Evolutionary conservation across 2,888 invertebrate genomes (phyloP).

Genomic region (Ectemnius lituratus): DNA sequence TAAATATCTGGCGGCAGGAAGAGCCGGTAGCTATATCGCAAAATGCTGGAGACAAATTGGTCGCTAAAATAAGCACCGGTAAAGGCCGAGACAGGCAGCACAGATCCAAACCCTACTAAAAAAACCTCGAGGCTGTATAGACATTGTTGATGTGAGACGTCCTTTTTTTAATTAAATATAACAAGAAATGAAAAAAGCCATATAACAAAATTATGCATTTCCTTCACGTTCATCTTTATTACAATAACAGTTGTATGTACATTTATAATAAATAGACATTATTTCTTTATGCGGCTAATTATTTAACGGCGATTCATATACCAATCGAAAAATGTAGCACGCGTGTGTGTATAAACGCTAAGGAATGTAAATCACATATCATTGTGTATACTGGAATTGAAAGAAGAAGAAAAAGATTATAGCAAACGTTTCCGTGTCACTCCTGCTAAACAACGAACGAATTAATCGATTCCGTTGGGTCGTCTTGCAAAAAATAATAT

Average conservation of each 20-base stretch:
- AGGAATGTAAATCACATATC: constrained; percentile 62
- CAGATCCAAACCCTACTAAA: constrained; percentile 72
- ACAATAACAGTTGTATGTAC: constrained; percentile 75
- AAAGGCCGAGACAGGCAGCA: constrained; percentile 68
- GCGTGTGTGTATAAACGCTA: constrained; percentile 52
- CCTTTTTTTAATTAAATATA: constrained; percentile 52
- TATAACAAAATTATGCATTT: constrained; percentile 48
- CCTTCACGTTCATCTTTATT: constrained; percentile 71
- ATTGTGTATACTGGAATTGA: constrained; percentile 43
- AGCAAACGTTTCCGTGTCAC: constrained; percentile 39
- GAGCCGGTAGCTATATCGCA: constrained; percentile 50
- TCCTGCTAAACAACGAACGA: constrained; percentile 40
- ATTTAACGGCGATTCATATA: constrained; percentile 67
- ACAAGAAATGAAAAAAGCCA: constrained; percentile 40
- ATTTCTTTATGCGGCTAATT: constrained; percentile 70
- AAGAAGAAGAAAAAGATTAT: constrained; percentile 44
- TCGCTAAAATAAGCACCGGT: constrained; percentile 64
- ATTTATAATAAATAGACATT: constrained; percentile 76
- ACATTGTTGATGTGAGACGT: constrained; percentile 33
- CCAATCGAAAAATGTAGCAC: constrained; percentile 62
- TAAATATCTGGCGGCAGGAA: constrained; percentile 82
- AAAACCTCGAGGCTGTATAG: constrained; percentile 20
- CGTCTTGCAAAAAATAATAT: constrained; percentile 40
- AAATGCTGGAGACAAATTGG: constrained; percentile 58
- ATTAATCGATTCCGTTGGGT: constrained; percentile 28